Conservation (phyloP, 2,113 vertebrate genomes). For the Sinocyclocheilus rhinocerous region DNA sequence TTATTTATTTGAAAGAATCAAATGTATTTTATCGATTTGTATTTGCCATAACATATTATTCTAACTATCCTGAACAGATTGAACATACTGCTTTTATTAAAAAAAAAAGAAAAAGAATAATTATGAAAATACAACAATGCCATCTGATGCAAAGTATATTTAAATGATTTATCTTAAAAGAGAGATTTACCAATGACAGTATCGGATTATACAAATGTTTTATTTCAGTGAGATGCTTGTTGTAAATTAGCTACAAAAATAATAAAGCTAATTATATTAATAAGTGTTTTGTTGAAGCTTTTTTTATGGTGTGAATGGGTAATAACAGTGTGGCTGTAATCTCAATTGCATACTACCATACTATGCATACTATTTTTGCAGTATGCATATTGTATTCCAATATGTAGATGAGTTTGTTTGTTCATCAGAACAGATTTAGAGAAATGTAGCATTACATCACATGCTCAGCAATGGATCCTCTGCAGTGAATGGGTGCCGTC, state of each 20-base stretch:
- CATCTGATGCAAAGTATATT: slow-evolving; percentile 76
- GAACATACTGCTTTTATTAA: slow-evolving; percentile 79
- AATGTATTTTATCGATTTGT: slow-evolving; percentile 79
- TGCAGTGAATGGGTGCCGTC: not conserved
- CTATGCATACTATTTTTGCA: not conserved
- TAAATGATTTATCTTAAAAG: slow-evolving; percentile 65
- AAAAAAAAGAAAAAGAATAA: slow-evolving; percentile 69
- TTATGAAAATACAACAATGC: slow-evolving; percentile 70
- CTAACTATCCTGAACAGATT: slow-evolving; percentile 73
- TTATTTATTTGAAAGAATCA: slow-evolving; percentile 70
- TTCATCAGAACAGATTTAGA: too few species aligned
- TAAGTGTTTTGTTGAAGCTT: slow-evolving; percentile 70
- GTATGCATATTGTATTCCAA: not conserved
- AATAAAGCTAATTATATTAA: slow-evolving; percentile 78
- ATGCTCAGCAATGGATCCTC: too few species aligned
- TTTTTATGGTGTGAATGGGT: not conserved
- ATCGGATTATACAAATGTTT: slow-evolving; percentile 79
- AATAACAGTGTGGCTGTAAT: not conserved
- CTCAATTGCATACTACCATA: not conserved
- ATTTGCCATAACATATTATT: slow-evolving; percentile 78
- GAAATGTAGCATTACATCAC: too few species aligned
- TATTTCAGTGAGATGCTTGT: slow-evolving; percentile 84
- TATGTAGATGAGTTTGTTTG: too few species aligned
- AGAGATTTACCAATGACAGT: slow-evolving; percentile 77
- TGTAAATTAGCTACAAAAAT: slow-evolving; percentile 85